phyloP scores from a whole-genome alignment of 2,797 vertebrate genomes.

The Trachurus trachurus region DNA sequence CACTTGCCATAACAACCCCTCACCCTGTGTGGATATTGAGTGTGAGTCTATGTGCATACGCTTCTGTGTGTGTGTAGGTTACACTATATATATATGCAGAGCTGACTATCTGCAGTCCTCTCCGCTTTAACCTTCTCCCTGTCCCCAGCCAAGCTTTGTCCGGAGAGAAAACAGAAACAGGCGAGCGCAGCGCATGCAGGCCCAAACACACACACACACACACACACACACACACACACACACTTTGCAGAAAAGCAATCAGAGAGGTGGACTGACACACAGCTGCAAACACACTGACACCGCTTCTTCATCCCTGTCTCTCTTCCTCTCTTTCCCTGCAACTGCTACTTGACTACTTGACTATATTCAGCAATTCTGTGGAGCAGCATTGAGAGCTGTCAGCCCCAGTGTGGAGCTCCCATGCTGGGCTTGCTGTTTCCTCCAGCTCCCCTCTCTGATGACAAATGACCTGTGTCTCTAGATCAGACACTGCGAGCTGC shows the following conservation, averaged over 20 bases:
- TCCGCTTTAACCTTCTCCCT: conserved; percentile 51
- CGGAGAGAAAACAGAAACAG: conserved; percentile 35
- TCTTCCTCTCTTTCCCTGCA: conserved; percentile 27
- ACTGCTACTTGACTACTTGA: conserved; percentile 57
- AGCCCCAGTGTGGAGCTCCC: conserved; percentile 58
- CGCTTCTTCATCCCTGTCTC: conserved; percentile 48
- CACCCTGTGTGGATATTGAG: neutral
- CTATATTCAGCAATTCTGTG: conserved; percentile 63
- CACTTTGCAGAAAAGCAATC: conserved; percentile 7
- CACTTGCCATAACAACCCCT: conserved; percentile 48
- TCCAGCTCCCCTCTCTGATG: conserved; percentile 75
- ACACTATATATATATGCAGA: conserved; percentile 38
- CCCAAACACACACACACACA: conserved; percentile 17
- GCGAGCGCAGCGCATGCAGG: neutral
- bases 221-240: conserved; percentile 5
- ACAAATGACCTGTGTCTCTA: conserved; percentile 83
- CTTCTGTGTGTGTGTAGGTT: conserved; percentile 33
- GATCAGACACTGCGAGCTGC: conserved; percentile 75
- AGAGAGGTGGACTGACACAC: conserved; percentile 40
- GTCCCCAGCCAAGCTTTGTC: conserved; percentile 37
- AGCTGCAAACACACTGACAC: conserved; percentile 51
- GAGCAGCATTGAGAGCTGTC: conserved; percentile 64
- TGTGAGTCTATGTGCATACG: conserved; percentile 6
- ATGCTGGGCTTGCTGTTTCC: conserved; percentile 77
- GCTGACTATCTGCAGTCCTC: conserved; percentile 42